A percentile compares a stretch with the other conserved stretches of the same genome.
These are phyloP conservation scores for Mimumesa dahlbomi DNA, from an alignment of 2,888 invertebrate genomes.

Conservation along the genomic window DNA sequence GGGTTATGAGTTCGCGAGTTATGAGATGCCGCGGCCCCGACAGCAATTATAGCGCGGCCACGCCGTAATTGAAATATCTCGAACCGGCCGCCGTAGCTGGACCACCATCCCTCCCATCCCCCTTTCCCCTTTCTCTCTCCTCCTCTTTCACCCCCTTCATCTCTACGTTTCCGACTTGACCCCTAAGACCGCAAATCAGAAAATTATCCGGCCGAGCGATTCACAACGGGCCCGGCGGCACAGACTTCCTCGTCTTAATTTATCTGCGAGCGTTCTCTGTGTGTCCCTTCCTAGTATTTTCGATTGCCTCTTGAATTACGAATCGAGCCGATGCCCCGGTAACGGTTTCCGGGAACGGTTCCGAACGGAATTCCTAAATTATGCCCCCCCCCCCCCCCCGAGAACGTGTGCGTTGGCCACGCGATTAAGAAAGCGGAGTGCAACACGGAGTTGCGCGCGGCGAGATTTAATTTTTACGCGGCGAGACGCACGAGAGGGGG, in stretches of 20 bases:
- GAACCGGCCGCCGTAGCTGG: slow-evolving; percentile 63
- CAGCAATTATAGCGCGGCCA: slow-evolving; percentile 61
- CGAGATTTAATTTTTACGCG: too few relatives aligned
- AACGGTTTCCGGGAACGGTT: neutral
- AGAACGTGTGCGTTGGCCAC: too few relatives aligned
- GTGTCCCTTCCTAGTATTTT: neutral
- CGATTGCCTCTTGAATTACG: neutral
- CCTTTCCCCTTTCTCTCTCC: too few relatives aligned
- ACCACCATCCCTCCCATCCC: too few relatives aligned
- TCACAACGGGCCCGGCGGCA: neutral
- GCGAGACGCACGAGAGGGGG: too few relatives aligned
- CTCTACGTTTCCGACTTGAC: slow-evolving; percentile 67
- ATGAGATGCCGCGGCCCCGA: slow-evolving; percentile 57
- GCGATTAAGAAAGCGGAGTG: too few relatives aligned
- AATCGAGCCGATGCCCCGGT: neutral
- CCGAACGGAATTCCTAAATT: neutral
- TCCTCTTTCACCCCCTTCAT: too few relatives aligned
- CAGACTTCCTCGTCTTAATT: neutral
- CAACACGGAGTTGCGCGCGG: too few relatives aligned
- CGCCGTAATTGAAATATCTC: slow-evolving; percentile 75
- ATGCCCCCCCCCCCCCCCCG: too few relatives aligned
- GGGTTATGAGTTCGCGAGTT: slow-evolving; percentile 61
- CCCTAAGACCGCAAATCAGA: slow-evolving; percentile 71
- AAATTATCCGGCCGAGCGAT: slow-evolving; percentile 61
- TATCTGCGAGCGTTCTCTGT: neutral